phyloP scores from a whole-genome alignment of 1,140 invertebrate species.

The Cydia amplana region DNA sequence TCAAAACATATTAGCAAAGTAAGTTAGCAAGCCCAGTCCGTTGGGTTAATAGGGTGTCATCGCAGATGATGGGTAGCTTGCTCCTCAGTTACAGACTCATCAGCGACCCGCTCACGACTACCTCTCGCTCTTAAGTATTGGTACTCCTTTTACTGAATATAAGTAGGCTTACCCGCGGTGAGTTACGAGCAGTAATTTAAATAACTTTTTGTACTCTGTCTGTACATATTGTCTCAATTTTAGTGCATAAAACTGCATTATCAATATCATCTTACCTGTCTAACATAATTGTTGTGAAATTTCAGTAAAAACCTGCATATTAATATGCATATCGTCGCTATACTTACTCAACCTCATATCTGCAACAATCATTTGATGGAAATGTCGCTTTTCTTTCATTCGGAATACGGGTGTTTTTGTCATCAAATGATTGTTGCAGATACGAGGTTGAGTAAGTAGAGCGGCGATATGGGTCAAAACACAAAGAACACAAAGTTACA shows the following conservation, averaged over 20 bases:
- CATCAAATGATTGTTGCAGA: too few relatives aligned
- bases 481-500: not conserved
- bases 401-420: too few relatives aligned
- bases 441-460: too few relatives aligned
- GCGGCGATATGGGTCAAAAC: not conserved
- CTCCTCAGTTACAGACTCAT: slow-evolving; percentile 63
- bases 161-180: slow-evolving; percentile 32
- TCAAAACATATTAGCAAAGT: slow-evolving; percentile 66
- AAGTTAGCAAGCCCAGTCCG: slow-evolving; percentile 57
- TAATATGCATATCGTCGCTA: too few relatives aligned
- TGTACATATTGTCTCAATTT: too few relatives aligned
- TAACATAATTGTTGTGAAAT: too few relatives aligned
- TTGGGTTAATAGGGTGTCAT: slow-evolving; percentile 75
- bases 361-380: too few relatives aligned
- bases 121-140: slow-evolving; percentile 57
- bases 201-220: not conserved
- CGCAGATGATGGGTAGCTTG: slow-evolving; percentile 65
- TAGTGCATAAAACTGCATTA: too few relatives aligned
- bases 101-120: slow-evolving; percentile 51
- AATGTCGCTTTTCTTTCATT: too few relatives aligned
- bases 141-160: slow-evolving; percentile 59
- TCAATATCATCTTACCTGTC: too few relatives aligned
- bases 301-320: too few relatives aligned
- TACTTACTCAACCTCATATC: too few relatives aligned
- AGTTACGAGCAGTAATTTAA: slow-evolving; percentile 16